These are phyloP conservation scores for Siniperca knerii DNA, from an alignment of 2,113 vertebrate species.

Conservation along the genomic window DNA sequence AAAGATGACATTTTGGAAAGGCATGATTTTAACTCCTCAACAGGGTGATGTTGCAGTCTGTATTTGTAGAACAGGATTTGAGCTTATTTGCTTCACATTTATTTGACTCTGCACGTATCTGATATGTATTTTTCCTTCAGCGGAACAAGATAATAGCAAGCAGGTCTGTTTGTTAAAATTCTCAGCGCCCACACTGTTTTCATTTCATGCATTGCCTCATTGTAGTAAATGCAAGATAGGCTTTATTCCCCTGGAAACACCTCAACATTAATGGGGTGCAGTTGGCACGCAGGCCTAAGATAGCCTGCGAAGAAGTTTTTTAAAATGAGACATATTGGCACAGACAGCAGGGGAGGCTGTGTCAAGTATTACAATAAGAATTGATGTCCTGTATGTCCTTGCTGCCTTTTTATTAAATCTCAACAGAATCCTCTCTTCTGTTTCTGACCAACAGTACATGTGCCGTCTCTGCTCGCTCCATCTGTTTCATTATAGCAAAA, in stretches of 20 bases:
- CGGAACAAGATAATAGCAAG: constrained; percentile 31
- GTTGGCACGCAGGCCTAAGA: constrained; percentile 1
- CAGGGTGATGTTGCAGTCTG: neutral
- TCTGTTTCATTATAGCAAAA: constrained; percentile 48
- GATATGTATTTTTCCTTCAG: constrained; percentile 37
- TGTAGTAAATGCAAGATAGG: constrained; percentile 25
- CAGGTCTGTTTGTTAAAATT: constrained; percentile 22
- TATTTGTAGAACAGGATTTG: neutral
- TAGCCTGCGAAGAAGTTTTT: neutral
- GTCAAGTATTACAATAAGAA: constrained; percentile 47
- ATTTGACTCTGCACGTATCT: constrained; percentile 16
- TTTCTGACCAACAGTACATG: constrained; percentile 35
- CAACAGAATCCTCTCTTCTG: constrained; percentile 40
- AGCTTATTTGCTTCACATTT: constrained; percentile 37
- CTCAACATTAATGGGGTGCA: constrained; percentile 39
- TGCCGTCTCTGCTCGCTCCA: constrained; percentile 4
- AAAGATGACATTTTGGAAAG: constrained; percentile 52
- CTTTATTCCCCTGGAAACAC: constrained; percentile 41
- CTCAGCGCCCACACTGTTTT: constrained; percentile 1
- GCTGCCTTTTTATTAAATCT: constrained; percentile 55
- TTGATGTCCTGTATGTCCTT: constrained; percentile 49
- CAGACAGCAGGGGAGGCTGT: constrained; percentile 28
- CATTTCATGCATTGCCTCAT: constrained; percentile 13
- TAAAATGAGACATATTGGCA: constrained; percentile 55
- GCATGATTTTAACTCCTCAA: constrained; percentile 14